Percentiles rank a stretch among this genome's conserved stretches.
phyloP scores from a whole-genome alignment of 2,888 invertebrate species.

The Stramonita haemastoma region DNA sequence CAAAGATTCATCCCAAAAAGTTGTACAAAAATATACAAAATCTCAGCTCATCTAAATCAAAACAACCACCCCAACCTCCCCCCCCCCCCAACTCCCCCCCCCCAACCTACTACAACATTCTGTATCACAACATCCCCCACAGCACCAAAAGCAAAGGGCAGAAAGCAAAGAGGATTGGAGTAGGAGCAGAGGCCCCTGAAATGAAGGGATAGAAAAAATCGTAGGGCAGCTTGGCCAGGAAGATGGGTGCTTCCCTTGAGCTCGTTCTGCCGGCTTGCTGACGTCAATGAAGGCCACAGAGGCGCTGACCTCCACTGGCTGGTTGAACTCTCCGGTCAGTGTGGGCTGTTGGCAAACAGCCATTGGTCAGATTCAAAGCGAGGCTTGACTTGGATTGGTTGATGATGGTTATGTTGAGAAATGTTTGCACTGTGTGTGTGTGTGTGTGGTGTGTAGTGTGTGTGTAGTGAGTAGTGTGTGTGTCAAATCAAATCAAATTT shows the following conservation, averaged over 20 bases:
- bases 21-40: no score
- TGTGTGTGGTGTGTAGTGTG: no score
- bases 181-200: conserved; percentile 24
- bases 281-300: conserved; percentile 80
- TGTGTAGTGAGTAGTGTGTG: no score
- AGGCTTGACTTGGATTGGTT: no score
- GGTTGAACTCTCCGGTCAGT: conserved; percentile 15
- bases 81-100: background rate
- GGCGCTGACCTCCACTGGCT: conserved; percentile 72
- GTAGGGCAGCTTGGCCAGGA: conserved; percentile 84
- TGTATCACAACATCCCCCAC: background rate
- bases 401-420: no score
- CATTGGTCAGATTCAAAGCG: background rate
- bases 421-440: no score
- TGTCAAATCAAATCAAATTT: no score
- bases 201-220: conserved; percentile 86
- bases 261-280: conserved; percentile 79
- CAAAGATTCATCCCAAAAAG: no score
- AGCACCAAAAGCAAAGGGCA: background rate
- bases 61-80: no score
- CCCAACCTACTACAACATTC: background rate
- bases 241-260: conserved; percentile 82
- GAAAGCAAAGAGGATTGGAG: background rate
- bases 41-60: no score
- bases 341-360: conserved; percentile 3